phyloP scores from a whole-genome alignment of 2,888 invertebrate genomes.

The Amblyteles armatorius region DNA sequence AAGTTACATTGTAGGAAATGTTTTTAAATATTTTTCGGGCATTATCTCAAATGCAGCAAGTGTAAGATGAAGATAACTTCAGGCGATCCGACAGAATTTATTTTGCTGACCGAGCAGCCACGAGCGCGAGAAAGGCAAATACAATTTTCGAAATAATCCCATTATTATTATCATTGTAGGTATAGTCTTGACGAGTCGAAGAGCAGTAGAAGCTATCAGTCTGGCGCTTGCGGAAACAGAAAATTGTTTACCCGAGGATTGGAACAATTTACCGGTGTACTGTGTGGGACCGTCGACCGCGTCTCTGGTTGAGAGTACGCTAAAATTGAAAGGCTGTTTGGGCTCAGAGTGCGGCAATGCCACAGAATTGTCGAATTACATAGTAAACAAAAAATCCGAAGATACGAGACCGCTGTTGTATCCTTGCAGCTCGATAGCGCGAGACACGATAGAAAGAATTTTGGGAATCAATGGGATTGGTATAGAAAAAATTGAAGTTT shows the following conservation, averaged over 20 bases:
- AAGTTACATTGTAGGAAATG: no score
- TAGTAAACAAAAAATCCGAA: conserved; percentile 65
- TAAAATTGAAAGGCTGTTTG: conserved; percentile 75
- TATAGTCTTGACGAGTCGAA: conserved; percentile 81
- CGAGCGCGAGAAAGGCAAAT: no score
- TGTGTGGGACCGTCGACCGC: conserved; percentile 81
- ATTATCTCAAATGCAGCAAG: no score
- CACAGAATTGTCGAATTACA: conserved; percentile 77
- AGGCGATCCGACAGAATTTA: no score
- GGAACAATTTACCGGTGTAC: conserved; percentile 77
- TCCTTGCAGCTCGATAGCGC: conserved; percentile 81
- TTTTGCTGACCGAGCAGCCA: no score
- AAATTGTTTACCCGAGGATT: conserved; percentile 70
- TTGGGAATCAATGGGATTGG: conserved; percentile 71
- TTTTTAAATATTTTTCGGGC: no score
- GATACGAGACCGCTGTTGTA: conserved; percentile 76
- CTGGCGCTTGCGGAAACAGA: conserved; percentile 67
- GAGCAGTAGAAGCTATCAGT: conserved; percentile 79
- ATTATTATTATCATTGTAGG: conserved; percentile 72
- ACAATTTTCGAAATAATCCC: no score
- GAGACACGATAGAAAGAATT: conserved; percentile 77
- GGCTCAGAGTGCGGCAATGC: conserved; percentile 80
- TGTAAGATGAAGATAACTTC: no score
- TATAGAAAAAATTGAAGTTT: conserved; percentile 76
- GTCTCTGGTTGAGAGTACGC: conserved; percentile 71